Evolutionary conservation across 2,797 vertebrate species (phyloP).

Genomic region (Paguma larvata): DNA sequence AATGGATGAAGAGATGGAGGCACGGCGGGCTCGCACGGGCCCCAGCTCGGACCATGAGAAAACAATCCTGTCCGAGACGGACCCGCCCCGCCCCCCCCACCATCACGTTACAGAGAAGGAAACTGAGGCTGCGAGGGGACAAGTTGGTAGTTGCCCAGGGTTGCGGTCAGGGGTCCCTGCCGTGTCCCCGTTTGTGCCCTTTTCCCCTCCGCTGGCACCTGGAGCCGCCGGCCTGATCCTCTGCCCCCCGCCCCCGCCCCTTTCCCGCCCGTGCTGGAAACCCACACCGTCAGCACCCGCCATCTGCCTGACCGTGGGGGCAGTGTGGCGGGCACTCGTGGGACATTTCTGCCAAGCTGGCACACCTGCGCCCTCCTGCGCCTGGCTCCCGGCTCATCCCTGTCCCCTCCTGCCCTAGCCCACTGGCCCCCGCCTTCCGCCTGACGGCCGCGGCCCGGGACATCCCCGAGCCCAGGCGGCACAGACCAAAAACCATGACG

Average conservation of each 20-base stretch:
- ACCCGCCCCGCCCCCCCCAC: neutral
- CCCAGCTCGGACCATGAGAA: neutral
- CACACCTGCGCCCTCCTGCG: neutral
- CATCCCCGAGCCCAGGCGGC: neutral
- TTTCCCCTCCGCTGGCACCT: neutral
- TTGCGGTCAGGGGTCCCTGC: neutral
- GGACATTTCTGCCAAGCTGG: neutral
- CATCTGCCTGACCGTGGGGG: accelerated
- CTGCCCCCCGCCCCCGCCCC: neutral
- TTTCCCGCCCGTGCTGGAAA: neutral
- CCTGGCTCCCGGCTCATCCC: neutral
- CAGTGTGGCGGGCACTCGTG: accelerated
- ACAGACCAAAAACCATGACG: accelerated
- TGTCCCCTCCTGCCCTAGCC: neutral
- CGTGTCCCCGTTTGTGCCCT: neutral
- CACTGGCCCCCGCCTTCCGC: neutral
- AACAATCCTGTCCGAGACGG: neutral
- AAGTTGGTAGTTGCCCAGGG: neutral
- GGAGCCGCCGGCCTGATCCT: neutral
- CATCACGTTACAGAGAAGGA: neutral
- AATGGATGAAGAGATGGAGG: neutral
- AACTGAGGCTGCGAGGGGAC: neutral
- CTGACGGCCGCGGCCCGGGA: accelerated
- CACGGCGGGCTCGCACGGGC: neutral
- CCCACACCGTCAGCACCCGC: neutral